Evolutionary conservation across 2,888 invertebrate genomes (phyloP).

Genomic region (Melolontha melolontha): DNA sequence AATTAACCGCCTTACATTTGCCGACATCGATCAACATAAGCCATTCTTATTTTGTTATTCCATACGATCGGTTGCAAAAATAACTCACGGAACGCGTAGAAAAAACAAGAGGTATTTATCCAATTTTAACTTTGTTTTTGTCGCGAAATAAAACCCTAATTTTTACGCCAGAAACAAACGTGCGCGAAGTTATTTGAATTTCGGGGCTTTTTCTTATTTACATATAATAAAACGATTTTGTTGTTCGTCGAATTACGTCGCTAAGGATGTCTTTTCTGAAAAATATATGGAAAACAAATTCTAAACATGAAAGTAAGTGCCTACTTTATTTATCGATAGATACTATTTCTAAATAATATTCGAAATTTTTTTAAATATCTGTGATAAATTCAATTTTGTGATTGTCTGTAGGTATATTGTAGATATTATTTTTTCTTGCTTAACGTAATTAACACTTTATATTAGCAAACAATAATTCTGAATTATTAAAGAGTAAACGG

Average conservation of each 20-base stretch:
- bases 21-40: constrained; percentile 11
- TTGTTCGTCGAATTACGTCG: background rate
- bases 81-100: background rate
- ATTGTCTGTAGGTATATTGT: too few relatives aligned
- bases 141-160: background rate
- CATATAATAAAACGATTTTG: background rate
- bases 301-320: constrained; percentile 77
- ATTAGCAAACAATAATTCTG: too few relatives aligned
- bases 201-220: too few relatives aligned
- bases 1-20: background rate
- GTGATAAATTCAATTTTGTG: too few relatives aligned
- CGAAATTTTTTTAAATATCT: background rate
- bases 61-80: constrained; percentile 18
- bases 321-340: too few relatives aligned
- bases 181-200: too few relatives aligned
- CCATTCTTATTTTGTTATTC: constrained; percentile 32
- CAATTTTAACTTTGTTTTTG: background rate
- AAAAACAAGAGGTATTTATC: background rate
- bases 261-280: constrained; percentile 70
- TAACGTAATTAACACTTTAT: too few relatives aligned
- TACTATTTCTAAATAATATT: background rate
- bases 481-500: too few relatives aligned
- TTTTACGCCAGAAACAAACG: too few relatives aligned
- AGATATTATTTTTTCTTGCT: too few relatives aligned
- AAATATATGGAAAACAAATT: constrained; percentile 75